These are phyloP conservation scores for Parnassius apollo DNA, from an alignment of 2,888 invertebrate genomes.

Conservation along the genomic window DNA sequence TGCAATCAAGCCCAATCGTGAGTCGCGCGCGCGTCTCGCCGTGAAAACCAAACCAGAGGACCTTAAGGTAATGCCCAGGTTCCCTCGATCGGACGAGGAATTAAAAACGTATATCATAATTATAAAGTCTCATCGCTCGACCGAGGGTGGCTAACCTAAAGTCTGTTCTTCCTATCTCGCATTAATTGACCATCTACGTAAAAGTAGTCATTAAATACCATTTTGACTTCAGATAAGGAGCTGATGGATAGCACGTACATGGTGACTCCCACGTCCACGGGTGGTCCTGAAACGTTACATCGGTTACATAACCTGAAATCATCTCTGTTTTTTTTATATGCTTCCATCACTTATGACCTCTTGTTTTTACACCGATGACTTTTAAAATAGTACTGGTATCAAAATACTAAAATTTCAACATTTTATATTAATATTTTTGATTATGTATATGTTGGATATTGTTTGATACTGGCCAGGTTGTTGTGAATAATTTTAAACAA, in stretches of 20 bases:
- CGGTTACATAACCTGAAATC: conserved; percentile 44
- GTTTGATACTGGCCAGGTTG: too few species aligned
- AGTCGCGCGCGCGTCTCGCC: conserved; percentile 55
- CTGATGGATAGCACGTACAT: conserved; percentile 92
- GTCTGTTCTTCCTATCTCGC: conserved; percentile 35
- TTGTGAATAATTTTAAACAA: too few species aligned
- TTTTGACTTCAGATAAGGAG: conserved; percentile 91
- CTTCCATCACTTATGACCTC: too few species aligned
- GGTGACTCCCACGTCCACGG: conserved; percentile 90
- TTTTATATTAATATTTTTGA: too few species aligned
- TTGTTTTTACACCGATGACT: too few species aligned
- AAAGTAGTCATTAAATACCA: conserved; percentile 81
- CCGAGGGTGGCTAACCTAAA: conserved; percentile 48
- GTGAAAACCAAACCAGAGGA: conserved; percentile 65
- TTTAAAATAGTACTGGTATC: too few species aligned
- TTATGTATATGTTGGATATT: too few species aligned
- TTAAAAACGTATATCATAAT: conserved; percentile 4
- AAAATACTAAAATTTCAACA: too few species aligned
- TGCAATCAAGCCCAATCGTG: conserved; percentile 86
- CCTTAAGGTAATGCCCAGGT: conserved; percentile 59
- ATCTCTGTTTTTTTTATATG: conserved; percentile 23
- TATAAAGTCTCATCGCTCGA: conserved; percentile 44
- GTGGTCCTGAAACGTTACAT: conserved; percentile 84
- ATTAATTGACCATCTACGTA: conserved; percentile 54
- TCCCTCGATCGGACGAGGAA: conserved; percentile 49